Base-by-base conservation (phyloP, 2,888 invertebrate species). In the Parnassius orleans region DNA sequence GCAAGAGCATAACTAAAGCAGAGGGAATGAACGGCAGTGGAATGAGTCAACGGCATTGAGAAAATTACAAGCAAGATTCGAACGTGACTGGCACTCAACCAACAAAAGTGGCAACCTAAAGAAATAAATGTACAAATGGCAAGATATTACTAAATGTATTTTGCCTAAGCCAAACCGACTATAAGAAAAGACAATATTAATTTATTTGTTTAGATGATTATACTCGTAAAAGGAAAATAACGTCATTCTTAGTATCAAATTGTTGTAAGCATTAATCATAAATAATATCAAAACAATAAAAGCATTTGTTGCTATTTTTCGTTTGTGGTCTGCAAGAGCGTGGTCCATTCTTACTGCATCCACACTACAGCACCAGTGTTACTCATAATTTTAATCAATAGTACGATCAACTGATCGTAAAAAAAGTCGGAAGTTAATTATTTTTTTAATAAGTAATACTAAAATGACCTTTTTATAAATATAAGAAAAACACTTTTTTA, bases 61-160 rank as follows among this genome's bases (percentile, higher is more conserved):
- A 71, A 72, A 79, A 75, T 76, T 73, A 69, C 69, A 67, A 68
- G 66, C 61, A 67, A 64, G 64, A 63, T 61, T 54, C 57, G 66
- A 65, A 71, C 72, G 72, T 73, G 72, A 74, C 76, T 80, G 81
- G 80, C 79, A 74, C 67, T 68, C 68, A 66, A 76, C 78, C 78
- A 79, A 74, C 66, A 68, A 67, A 67, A 70, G 68, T 67, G 69
- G 67, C 69, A 71, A 71, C 65, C 56, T 61, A 60, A 65, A 57
- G 56, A 65, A 64, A 66, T 57, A 59, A 65, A 65, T 42, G 51
- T 55, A 59, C 55, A 52, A 47, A 19, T 41, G 19, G 9, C 44
- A 44, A 52, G 41, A 63, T 52, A 41, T 63, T 59, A 24, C 59
- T 52, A 46, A 59, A 63, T 19, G 41, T 55, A 52, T 55, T 59